A percentile compares a stretch with the other conserved stretches of the same genome.
These are phyloP conservation scores for Champsocephalus esox DNA, from an alignment of 2,797 vertebrate genomes.

Conservation along the genomic window DNA sequence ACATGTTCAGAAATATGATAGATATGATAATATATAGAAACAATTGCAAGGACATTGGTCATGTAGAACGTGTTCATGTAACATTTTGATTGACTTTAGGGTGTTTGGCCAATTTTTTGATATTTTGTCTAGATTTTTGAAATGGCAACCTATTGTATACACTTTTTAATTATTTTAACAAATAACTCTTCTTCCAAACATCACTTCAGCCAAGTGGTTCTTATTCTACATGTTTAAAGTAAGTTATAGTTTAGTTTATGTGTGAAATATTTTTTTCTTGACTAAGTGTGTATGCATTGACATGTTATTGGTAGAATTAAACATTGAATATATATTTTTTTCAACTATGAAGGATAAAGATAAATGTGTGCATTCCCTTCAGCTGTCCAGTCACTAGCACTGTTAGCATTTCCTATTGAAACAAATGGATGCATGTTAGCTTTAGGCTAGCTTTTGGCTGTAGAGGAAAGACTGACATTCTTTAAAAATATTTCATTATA, in stretches of 20 bases:
- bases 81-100: conserved; percentile 23
- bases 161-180: conserved; percentile 5
- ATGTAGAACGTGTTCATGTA: conserved; percentile 12
- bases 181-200: neutral
- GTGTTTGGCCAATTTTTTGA: neutral
- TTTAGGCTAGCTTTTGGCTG: conserved; percentile 21
- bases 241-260: neutral
- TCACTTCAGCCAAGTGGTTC: conserved; percentile 16
- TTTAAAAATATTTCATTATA: conserved; percentile 11
- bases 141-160: conserved; percentile 11
- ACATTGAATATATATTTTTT: conserved; percentile 26
- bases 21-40: conserved; percentile 18
- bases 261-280: conserved; percentile 53
- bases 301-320: conserved; percentile 20
- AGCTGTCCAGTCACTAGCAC: conserved; percentile 6
- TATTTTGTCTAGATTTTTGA: conserved; percentile 3
- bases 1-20: conserved; percentile 35
- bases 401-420: conserved; percentile 20
- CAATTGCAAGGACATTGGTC: conserved; percentile 21
- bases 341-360: conserved; percentile 4
- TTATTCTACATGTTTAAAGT: conserved; percentile 19
- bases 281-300: conserved; percentile 2
- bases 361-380: conserved; percentile 34
- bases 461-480: conserved; percentile 24
- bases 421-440: conserved; percentile 31